Evolutionary conservation across 2,797 vertebrate species (phyloP).

Genomic region (Neosilurus mollespiculum): DNA sequence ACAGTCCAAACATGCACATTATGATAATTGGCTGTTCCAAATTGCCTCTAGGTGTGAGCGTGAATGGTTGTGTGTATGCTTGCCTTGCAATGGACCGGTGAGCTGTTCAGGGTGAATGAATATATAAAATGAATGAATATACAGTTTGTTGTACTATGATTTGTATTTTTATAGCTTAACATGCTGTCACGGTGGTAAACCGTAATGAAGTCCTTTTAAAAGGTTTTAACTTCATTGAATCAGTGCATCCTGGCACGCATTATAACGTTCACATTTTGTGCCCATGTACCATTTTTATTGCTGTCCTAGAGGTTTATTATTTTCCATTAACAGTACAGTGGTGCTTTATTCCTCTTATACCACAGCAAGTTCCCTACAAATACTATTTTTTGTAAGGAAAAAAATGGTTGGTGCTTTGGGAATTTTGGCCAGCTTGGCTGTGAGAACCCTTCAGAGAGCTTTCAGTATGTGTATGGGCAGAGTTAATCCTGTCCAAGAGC

Average conservation of each 20-base stretch:
- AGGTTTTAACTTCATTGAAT: not conserved
- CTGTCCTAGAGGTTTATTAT: not conserved
- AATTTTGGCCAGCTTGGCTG: slow-evolving; percentile 1
- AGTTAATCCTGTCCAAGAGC: slow-evolving; percentile 41
- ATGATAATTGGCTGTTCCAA: too few species aligned
- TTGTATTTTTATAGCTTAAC: not conserved
- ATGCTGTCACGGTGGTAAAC: not conserved
- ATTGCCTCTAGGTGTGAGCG: too few species aligned
- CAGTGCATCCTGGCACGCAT: not conserved
- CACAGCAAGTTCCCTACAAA: not conserved
- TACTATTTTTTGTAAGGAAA: not conserved
- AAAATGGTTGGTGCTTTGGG: not conserved
- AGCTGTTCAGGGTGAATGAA: too few species aligned
- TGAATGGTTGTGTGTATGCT: too few species aligned
- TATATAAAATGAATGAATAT: too few species aligned
- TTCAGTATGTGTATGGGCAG: slow-evolving; percentile 33
- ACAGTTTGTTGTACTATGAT: not conserved
- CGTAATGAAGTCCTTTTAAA: not conserved
- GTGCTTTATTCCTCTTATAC: not conserved
- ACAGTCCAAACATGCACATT: too few species aligned
- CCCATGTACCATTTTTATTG: not conserved
- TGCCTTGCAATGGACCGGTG: too few species aligned
- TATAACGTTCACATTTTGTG: not conserved
- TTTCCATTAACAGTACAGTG: not conserved
- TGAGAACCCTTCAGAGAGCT: not conserved